Base-by-base conservation (phyloP, 2,797 vertebrate species). In the Chaunax sp. region DNA sequence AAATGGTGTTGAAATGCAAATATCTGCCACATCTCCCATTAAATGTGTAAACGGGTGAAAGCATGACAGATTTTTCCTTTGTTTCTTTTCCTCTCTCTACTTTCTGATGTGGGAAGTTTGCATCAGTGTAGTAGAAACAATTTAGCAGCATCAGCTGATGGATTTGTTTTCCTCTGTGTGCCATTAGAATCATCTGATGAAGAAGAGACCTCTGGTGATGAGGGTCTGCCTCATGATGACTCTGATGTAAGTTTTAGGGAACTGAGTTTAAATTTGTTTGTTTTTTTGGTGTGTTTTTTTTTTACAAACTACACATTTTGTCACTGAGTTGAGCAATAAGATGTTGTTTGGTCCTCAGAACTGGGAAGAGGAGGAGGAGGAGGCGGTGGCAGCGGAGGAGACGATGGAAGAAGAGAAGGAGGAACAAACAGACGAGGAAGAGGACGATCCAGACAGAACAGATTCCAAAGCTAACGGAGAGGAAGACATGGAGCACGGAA, bases 381-480 rank as follows among this genome's bases (percentile, higher is more conserved):
- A n/a, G n/a, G n/a, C n/a, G n/a, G n/a, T n/a, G 98, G 96, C 97
- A 37, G 97, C 97, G 78, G 95, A 95, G 1, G 94, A 95, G 33
- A 64, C 23, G 15, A 53, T 69, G 79, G 83, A 80, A 1, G 75
- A 84, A 14, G 77, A 84, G 5, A 56, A 75, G 64, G 78, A 68
- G 18, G 76, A 84, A 43, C 70, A 91, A 23, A 81, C 58, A 1
- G 80, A 85, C 0, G 86, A 89, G n/a, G 90, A 92, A 1, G 88
- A 87, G 0, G 89, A 88, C 0, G 91, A 93, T 12, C 81, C 81
- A 0, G 86, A 81, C 89, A 70, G 92, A 94, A 85, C 60, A 52
- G 95, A 97, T 82, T 96, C 95, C 82, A 97, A 97, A 93, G 88
- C 95, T 0, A 98, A 97, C 20, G 97, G 97, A 10, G 97, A 98